These are phyloP conservation scores for Hesperophylax magnus DNA, from an alignment of 1,140 invertebrate species.

Conservation along the genomic window DNA sequence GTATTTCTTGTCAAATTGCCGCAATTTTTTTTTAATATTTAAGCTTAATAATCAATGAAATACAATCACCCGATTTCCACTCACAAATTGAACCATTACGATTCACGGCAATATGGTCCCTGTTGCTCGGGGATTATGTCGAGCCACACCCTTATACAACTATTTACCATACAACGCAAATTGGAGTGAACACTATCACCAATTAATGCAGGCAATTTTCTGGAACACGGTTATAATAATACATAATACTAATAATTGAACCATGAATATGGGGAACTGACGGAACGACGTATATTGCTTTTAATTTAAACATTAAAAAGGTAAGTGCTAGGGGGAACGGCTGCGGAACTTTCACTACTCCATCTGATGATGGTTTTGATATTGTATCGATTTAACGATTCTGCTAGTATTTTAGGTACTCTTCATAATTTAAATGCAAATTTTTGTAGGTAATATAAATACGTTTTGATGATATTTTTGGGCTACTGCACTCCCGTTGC, in stretches of 20 bases:
- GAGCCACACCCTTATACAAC: background rate
- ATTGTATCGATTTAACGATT: no score
- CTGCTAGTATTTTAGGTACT: no score
- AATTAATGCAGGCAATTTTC: conserved; percentile 11
- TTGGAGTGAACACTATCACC: background rate
- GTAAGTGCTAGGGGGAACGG: no score
- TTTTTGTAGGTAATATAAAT: no score
- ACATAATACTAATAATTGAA: background rate
- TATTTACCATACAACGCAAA: conserved; percentile 11
- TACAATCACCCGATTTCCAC: background rate
- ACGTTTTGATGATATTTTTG: no score
- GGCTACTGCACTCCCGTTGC: no score
- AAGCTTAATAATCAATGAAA: background rate
- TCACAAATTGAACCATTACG: background rate
- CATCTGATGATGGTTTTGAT: no score
- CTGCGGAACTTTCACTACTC: no score
- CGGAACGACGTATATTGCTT: background rate
- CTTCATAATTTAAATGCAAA: no score
- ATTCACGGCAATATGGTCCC: background rate
- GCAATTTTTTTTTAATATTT: no score
- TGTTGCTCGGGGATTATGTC: background rate
- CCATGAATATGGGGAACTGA: background rate
- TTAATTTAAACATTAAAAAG: conserved; percentile 7
- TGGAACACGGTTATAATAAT: background rate
- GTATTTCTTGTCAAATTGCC: no score